Base-by-base conservation (phyloP, 2,797 vertebrate species). In the Epinephelus awoara region DNA sequence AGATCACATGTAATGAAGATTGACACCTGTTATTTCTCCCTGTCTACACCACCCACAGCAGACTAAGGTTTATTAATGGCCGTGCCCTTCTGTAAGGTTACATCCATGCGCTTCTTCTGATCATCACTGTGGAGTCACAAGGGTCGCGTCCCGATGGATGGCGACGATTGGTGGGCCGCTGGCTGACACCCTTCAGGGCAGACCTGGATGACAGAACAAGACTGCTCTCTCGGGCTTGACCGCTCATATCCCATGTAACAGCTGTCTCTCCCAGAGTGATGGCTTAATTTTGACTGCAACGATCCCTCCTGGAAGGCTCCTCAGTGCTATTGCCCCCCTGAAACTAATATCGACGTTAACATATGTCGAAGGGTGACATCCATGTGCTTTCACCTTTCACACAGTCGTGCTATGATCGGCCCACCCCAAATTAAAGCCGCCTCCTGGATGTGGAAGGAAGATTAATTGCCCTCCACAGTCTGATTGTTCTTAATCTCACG, bases 1-100 rank as follows among this genome's bases (percentile, higher is more conserved):
- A 92, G 91, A 93, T 94, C 87, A 46, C 79, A 54, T 75, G 69
- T 95, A 95, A 96, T 95, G 91, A 95, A 95, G 95, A 96, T 91
- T 89, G 95, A 93, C 94, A 94, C 87, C 93, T 95, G 94, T 94
- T 94, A 92, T 94, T 94, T 88, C 70, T 77, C 65, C 68, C 72
- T n/a, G 75, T 88, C 90, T 84, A 81, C 29, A 0, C 77, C 84
- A 77, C 81, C 83, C 87, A 74, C 83, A 54, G 29, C 86, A 65
- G 67, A 82, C 80, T 50, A 23, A 23, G 29, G 56, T 85, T 91
- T 89, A 92, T 85, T 87, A 93, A 91, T 77, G 85, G 76, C 79
- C 55, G 0, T 83, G 86, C 86, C 93, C 92, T 93, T 90, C 83
- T 82, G 85, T 81, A 83, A 92, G 90, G 92, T 94, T 87, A 91